Evolutionary conservation across 1,140 invertebrate genomes (phyloP).

Genomic region (Drosophila saltans): DNA sequence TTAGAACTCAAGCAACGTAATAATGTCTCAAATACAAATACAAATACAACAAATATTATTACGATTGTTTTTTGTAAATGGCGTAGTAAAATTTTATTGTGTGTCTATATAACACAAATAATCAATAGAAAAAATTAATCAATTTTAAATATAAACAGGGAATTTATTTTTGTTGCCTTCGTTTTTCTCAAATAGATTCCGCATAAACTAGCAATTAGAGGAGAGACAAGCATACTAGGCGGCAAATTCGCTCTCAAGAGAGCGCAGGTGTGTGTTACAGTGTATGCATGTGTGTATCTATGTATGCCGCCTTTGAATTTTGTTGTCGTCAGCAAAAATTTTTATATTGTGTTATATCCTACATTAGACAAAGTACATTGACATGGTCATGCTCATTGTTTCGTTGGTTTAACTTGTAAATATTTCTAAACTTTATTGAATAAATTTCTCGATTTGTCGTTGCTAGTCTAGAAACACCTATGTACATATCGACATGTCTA

Average conservation of each 20-base stretch:
- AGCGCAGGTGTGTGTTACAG: slow-evolving; percentile 1
- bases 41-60: too few species aligned
- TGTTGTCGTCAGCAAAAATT: slow-evolving; percentile 50
- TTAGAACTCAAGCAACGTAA: too few species aligned
- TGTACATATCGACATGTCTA: too few species aligned
- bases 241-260: slow-evolving; percentile 13
- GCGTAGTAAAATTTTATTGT: too few species aligned
- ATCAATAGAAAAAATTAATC: too few species aligned
- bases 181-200: background rate
- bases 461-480: background rate
- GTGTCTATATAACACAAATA: too few species aligned
- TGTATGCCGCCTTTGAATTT: slow-evolving; percentile 23
- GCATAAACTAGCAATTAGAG: background rate
- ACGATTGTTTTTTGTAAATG: too few species aligned
- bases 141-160: background rate
- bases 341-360: slow-evolving; percentile 20
- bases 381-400: background rate
- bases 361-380: too few species aligned
- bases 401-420: background rate
- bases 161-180: background rate
- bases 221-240: background rate
- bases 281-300: background rate
- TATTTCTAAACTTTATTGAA: background rate
- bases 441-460: slow-evolving; percentile 22
- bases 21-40: too few species aligned